These are phyloP conservation scores for Emys orbicularis DNA, from an alignment of 2,797 vertebrate species.

Conservation along the genomic window DNA sequence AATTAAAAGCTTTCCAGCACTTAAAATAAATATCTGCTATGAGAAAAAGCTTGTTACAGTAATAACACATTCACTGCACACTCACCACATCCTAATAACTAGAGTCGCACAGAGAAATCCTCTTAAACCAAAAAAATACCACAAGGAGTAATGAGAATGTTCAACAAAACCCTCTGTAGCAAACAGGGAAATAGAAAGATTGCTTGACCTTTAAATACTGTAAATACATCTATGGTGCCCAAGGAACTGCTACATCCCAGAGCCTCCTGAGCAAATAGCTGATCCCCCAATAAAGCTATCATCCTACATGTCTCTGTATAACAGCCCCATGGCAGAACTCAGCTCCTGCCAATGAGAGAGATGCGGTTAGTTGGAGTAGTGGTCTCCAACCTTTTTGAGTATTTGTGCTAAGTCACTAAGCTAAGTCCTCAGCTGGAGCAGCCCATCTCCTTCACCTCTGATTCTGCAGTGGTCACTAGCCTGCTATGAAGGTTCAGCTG, in stretches of 20 bases:
- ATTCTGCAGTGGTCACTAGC: not conserved
- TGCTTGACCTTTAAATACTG: constrained; percentile 77
- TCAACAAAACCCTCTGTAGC: constrained; percentile 68
- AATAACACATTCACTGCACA: constrained; percentile 61
- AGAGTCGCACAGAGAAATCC: constrained; percentile 61
- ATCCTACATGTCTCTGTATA: constrained; percentile 1
- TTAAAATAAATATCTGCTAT: constrained; percentile 50
- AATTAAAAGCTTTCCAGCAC: constrained; percentile 55
- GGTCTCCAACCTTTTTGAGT: not conserved
- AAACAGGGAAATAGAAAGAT: constrained; percentile 70
- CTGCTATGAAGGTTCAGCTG: not conserved
- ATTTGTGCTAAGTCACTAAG: not conserved
- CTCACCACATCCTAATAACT: constrained; percentile 59
- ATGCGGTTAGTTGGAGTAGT: not conserved
- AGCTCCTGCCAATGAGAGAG: not conserved
- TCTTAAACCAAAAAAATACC: constrained; percentile 70
- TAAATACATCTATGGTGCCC: constrained; percentile 62
- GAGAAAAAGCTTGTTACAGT: constrained; percentile 55
- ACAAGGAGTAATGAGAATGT: constrained; percentile 68
- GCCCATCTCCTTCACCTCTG: not conserved
- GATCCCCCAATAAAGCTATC: not conserved
- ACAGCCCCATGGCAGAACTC: not conserved
- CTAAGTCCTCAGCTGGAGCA: not conserved
- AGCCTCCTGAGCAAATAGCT: constrained; percentile 58
- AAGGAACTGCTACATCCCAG: constrained; percentile 55